Evolutionary conservation across 2,113 vertebrate species (phyloP).

Genomic region (Corvus moneduloides): DNA sequence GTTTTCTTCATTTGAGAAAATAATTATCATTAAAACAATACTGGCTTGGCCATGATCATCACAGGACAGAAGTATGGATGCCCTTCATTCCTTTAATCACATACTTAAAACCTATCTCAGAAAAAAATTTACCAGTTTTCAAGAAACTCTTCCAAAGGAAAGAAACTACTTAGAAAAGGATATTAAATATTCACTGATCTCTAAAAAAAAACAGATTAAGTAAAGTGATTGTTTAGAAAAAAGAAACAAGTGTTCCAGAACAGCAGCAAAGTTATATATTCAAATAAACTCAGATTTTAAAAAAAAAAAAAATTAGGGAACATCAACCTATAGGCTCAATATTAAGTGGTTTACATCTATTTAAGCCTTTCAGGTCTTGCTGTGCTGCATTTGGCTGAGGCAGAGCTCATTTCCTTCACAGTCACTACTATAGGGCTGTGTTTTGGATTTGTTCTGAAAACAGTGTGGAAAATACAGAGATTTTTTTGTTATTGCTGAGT

Average conservation of each 20-base stretch:
- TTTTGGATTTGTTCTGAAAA: neutral
- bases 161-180: neutral
- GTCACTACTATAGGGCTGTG: neutral
- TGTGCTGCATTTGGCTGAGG: neutral
- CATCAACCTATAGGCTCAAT: neutral
- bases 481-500: neutral
- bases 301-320: neutral
- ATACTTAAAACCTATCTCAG: neutral
- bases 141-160: neutral
- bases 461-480: neutral
- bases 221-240: neutral
- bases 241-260: neutral
- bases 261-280: neutral
- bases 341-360: neutral
- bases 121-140: neutral
- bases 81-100: neutral
- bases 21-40: neutral
- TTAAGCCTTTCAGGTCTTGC: neutral
- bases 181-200: neutral
- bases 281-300: neutral
- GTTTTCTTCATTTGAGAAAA: neutral
- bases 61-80: neutral
- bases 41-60: neutral
- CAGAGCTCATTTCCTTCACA: neutral
- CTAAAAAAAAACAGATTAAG: neutral